Conservation (phyloP, 2,888 invertebrate species). For the Strigamia crassipes region DNA sequence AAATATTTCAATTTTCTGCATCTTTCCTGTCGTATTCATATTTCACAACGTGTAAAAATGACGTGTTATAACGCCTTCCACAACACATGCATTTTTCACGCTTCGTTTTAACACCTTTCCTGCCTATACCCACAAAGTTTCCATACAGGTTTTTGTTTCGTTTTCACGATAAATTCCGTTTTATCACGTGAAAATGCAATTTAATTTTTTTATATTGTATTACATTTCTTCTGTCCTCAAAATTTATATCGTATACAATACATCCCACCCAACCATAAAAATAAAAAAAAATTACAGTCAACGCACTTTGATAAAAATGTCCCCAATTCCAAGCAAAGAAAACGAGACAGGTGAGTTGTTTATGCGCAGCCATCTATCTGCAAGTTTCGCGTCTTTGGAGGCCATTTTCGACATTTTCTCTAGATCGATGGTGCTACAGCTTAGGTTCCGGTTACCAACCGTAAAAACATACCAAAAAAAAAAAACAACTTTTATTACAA, state of each 20-base stretch:
- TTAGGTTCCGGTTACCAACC: neutral
- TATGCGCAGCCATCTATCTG: constrained; percentile 4
- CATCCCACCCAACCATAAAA: neutral
- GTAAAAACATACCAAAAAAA: neutral
- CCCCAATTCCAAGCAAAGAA: neutral
- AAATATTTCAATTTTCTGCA: no score
- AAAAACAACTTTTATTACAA: neutral
- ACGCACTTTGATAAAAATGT: neutral
- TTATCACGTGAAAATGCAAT: no score
- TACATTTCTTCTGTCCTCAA: no score
- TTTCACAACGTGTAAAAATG: no score
- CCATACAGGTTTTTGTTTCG: no score
- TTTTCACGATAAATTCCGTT: no score
- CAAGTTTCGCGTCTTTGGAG: neutral
- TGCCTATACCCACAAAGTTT: no score
- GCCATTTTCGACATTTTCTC: neutral
- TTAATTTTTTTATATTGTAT: no score
- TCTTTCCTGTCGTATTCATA: no score
- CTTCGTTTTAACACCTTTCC: no score
- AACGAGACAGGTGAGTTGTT: neutral
- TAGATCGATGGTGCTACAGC: constrained; percentile 25
- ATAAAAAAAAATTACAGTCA: neutral
- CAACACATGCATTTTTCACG: no score
- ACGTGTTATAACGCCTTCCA: no score
- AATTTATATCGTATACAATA: neutral